Evolutionary conservation across 2,888 invertebrate species (phyloP).

Genomic region (Temnothorax rugatulus): DNA sequence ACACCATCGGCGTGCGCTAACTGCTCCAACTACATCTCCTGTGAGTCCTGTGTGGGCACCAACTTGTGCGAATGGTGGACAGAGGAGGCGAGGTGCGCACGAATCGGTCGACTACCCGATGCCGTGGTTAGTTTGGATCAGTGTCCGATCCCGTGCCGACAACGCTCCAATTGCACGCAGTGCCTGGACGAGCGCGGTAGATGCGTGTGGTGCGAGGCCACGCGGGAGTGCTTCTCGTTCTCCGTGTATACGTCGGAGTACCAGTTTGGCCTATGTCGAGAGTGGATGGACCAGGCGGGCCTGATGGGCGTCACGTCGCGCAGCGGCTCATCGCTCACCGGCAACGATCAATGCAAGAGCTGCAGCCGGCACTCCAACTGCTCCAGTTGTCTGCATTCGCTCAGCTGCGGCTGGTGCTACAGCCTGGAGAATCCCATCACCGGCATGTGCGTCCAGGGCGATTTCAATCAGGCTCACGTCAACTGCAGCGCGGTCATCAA

Average conservation of each 20-base stretch:
- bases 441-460: conserved; percentile 94
- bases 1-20: conserved; percentile 94
- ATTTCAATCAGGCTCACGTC: conserved; percentile 92
- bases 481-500: conserved; percentile 91
- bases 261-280: conserved; percentile 96
- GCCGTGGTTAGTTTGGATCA: conserved; percentile 90
- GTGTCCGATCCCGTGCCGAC: conserved; percentile 94
- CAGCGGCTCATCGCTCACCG: conserved; percentile 79
- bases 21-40: conserved; percentile 96
- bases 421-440: conserved; percentile 95
- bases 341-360: conserved; percentile 92
- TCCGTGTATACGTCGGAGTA: conserved; percentile 98
- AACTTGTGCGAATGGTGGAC: conserved; percentile 96
- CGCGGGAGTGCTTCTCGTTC: conserved; percentile 96
- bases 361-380: conserved; percentile 93
- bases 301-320: conserved; percentile 84
- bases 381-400: conserved; percentile 92
- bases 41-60: conserved; percentile 93
- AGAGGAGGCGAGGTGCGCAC: conserved; percentile 94
- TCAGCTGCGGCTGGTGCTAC: conserved; percentile 98
- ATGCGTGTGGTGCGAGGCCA: conserved; percentile 98
- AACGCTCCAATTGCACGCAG: conserved; percentile 91
- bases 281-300: conserved; percentile 95
- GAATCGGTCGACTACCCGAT: conserved; percentile 90
- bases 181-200: conserved; percentile 95